Conservation (phyloP, 2,113 vertebrate species). For the Lepidothrix coronata region DNA sequence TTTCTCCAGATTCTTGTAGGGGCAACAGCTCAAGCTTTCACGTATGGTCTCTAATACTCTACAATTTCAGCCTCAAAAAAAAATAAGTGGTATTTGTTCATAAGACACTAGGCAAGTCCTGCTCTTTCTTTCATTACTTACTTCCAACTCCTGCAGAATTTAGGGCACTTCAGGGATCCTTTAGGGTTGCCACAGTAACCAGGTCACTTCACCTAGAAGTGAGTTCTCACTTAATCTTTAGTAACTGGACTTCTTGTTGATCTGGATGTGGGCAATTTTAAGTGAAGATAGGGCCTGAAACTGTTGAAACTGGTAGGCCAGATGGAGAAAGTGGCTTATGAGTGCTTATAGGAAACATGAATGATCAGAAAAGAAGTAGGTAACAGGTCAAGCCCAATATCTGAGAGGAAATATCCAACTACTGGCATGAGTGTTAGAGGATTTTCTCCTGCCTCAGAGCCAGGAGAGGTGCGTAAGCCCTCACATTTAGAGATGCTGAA, state of each 20-base stretch:
- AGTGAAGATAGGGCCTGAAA: background rate
- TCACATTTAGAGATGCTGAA: background rate
- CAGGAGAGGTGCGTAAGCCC: background rate
- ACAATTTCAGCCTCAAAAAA: background rate
- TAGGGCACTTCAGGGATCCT: background rate
- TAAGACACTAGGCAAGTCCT: background rate
- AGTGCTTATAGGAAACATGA: background rate
- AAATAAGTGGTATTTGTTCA: background rate
- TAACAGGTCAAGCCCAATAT: background rate
- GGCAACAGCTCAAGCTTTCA: background rate
- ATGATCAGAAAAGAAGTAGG: background rate
- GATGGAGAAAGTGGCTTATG: background rate
- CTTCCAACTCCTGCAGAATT: background rate
- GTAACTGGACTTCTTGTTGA: background rate
- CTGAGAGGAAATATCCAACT: background rate
- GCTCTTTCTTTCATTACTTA: background rate
- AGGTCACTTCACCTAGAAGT: background rate
- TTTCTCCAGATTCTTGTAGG: background rate
- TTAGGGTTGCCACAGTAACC: background rate
- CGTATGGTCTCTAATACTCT: background rate
- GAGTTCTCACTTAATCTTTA: background rate
- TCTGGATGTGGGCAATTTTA: background rate
- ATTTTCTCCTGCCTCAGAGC: background rate
- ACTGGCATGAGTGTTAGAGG: background rate
- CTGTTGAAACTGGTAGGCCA: background rate